phyloP scores from a whole-genome alignment of 2,113 vertebrate genomes.

The Malurus cyaneus region DNA sequence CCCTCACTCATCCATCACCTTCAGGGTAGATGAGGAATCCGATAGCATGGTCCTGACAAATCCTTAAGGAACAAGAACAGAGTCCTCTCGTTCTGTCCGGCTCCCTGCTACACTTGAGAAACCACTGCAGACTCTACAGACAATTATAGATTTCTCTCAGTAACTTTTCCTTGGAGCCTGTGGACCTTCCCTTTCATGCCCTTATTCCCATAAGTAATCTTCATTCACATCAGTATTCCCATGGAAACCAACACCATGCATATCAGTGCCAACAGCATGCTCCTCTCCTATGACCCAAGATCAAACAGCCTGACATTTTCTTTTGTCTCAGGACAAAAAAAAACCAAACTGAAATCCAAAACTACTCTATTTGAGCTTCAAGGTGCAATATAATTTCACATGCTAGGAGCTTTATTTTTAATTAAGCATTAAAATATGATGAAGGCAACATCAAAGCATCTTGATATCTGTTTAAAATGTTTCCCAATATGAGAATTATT shows the following conservation, averaged over 20 bases:
- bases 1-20: fast-evolving
- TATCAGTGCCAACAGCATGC: background rate
- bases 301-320: slow-evolving; percentile 3
- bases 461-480: slow-evolving; percentile 31
- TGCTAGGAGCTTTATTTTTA: slow-evolving; percentile 47
- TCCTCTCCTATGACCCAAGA: slow-evolving; percentile 5
- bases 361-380: background rate
- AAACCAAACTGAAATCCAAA: background rate
- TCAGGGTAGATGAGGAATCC: background rate
- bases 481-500: slow-evolving; percentile 47
- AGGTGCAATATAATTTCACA: slow-evolving; percentile 13
- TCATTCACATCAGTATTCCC: background rate
- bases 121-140: background rate
- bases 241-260: background rate
- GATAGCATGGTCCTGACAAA: background rate
- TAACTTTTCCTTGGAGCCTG: background rate
- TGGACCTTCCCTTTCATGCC: background rate
- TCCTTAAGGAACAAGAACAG: background rate
- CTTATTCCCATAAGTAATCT: background rate
- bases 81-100: background rate
- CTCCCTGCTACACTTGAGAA: background rate
- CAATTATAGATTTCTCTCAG: background rate
- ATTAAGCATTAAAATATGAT: slow-evolving; percentile 44
- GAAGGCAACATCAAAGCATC: slow-evolving; percentile 60
- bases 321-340: background rate